Base-by-base conservation (phyloP, 2,797 vertebrate genomes). In the Euthynnus affinis region DNA sequence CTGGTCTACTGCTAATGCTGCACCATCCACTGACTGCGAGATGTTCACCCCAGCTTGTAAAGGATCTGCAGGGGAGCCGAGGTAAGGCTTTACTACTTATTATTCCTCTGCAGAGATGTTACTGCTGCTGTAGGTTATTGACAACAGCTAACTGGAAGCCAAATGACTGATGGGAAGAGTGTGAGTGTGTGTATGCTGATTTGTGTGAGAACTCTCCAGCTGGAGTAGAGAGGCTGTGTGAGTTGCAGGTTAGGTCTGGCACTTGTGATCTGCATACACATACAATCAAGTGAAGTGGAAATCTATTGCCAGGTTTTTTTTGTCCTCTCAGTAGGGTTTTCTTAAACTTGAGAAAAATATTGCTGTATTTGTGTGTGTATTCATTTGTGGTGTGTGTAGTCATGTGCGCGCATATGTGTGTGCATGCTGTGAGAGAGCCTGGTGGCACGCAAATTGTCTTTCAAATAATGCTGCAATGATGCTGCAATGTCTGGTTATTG, bases 11-110 rank as follows among this genome's bases (percentile, higher is more conserved):
- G 89, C 86, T 86, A 60, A 91, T 92, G 91, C 90, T 85, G 89
- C 91, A 81, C 84, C 78, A 25, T 88, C 80, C 78, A 82, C 78
- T 76, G 81, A 49, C 82, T 74, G 75, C 61, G 74, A 91, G 89
- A 94, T 94, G 93, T 94, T 94, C 91, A 86, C 59, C 72, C 91
- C 92, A 74, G 89, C 84, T 81, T 90, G 81, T 55, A 94, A 91
- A 85, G 91, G 84, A 82, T 80, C 90, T 51, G 61, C 88, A 75
- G 90, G 82, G 74, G 92, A 93, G 73, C 42, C 89, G n/a, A 93
- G 93, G 93, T 94, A 89, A 89, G 87, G 71, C 56, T 81, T 78
- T 63, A 3, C 7, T 76, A 63, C 63, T 22, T 67, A 65, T 23
- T 7, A 72, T 78, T 59, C 71, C 66, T 48, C 65, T 74, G 61